Conservation (phyloP, 2,888 invertebrate species). For the Cryptus armator region DNA sequence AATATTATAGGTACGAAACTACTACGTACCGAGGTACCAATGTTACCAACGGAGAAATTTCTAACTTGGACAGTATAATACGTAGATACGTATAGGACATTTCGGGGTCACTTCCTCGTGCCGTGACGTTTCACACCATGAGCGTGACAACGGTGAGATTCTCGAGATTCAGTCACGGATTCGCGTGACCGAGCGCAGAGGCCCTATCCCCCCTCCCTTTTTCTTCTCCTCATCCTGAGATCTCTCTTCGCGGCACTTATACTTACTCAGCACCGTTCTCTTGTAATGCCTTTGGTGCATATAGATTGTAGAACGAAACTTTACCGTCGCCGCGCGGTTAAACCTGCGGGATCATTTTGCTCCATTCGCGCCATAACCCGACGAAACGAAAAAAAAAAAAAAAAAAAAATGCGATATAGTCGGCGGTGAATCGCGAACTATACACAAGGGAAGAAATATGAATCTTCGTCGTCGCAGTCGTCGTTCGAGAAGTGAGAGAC, state of each 20-base stretch:
- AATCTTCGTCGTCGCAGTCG: constrained; percentile 46
- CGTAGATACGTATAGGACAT: constrained; percentile 71
- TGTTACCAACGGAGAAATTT: constrained; percentile 35
- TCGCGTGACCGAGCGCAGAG: constrained; percentile 75
- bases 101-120: constrained; percentile 83
- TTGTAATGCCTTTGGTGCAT: constrained; percentile 1
- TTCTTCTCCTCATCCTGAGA: not conserved
- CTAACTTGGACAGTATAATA: constrained; percentile 16
- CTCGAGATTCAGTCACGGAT: constrained; percentile 80
- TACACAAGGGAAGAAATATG: constrained; percentile 39
- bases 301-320: constrained; percentile 7
- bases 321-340: not conserved
- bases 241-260: not conserved
- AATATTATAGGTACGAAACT: constrained; percentile 20
- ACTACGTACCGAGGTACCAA: constrained; percentile 42
- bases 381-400: not conserved
- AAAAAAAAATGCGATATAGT: not conserved
- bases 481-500: constrained; percentile 12
- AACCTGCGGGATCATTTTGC: constrained; percentile 20
- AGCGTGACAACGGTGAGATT: constrained; percentile 79
- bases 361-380: not conserved
- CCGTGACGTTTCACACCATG: constrained; percentile 80
- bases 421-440: not conserved
- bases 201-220: not conserved
- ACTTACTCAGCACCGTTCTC: not conserved